Evolutionary conservation across 2,888 invertebrate genomes (phyloP).

Genomic region (Marronus borbonicus): DNA sequence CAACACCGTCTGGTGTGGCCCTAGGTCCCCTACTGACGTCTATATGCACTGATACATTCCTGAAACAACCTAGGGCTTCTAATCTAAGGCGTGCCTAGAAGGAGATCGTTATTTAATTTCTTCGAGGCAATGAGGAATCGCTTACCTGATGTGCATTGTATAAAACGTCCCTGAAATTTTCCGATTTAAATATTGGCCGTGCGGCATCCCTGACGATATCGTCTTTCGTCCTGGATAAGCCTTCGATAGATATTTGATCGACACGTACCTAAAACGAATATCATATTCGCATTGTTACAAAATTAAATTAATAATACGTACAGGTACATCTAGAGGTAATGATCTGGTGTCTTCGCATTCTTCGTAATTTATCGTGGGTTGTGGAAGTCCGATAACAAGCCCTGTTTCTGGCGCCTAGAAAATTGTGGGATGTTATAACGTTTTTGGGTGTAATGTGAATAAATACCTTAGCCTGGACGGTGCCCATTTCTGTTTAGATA

Average conservation of each 20-base stretch:
- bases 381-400: slow-evolving; percentile 57
- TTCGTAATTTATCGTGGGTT: slow-evolving; percentile 58
- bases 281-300: not conserved
- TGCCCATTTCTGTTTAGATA: slow-evolving; percentile 65
- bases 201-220: slow-evolving; percentile 88
- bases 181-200: slow-evolving; percentile 85
- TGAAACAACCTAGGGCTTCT: slow-evolving; percentile 91
- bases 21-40: slow-evolving; percentile 88
- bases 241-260: slow-evolving; percentile 89
- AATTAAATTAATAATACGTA: slow-evolving; percentile 60
- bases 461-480: slow-evolving; percentile 69
- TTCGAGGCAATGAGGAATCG: slow-evolving; percentile 53
- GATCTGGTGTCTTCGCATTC: slow-evolving; percentile 66
- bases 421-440: not conserved
- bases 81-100: slow-evolving; percentile 81
- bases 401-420: slow-evolving; percentile 46
- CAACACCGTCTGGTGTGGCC: slow-evolving; percentile 85
- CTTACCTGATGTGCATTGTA: slow-evolving; percentile 77
- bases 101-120: slow-evolving; percentile 32
- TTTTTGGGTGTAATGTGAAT: slow-evolving; percentile 34
- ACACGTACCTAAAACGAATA: slow-evolving; percentile 81
- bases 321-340: slow-evolving; percentile 73
- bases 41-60: slow-evolving; percentile 87
- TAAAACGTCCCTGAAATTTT: slow-evolving; percentile 90
- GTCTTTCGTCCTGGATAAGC: slow-evolving; percentile 88